Evolutionary conservation across 1,140 invertebrate species (phyloP), one percentile per base, ranked within the genome.

Genomic region (Heliconius congener): DNA sequence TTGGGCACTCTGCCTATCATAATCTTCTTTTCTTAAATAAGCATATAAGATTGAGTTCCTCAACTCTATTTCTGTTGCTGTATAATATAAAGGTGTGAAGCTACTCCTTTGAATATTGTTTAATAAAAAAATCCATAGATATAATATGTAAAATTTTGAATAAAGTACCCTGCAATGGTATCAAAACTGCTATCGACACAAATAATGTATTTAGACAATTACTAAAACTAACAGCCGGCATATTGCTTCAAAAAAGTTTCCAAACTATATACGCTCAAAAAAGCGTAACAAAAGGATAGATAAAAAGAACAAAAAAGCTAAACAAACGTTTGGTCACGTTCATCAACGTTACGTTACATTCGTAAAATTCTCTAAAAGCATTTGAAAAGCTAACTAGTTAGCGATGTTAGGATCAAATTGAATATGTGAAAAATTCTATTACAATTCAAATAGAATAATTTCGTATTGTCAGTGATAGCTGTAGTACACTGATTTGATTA

Each of bases 251-350:
- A 23, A 57, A 57, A 23, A 18, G 18, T 23, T 19, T 0, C 50
- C 13, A 52, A 52, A 52, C 55, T 57, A n/a, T n/a, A 57, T 57
- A n/a, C 19, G n/a, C n/a, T 57, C 55, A n/a, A 57, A 57, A 9
- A 11, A 57, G n/a, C 42, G 42, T 46, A 46, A 57, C n/a, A 66
- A 66, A 30, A 16, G 27, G 13, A 9, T n/a, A 19, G 27, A 16
- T n/a, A 66, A 66, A 66, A 16, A 66, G 4, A 11, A 27, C 23
- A 30, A 66, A 66, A 66, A 66, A 66, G 3, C 23, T 13, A 27
- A 55, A 77, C 76, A 77, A 77, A 77, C 76, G 76, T 77, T 77
- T 72, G 76, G 76, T 77, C 76, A 77, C 76, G 70, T 77, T 71
- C 76, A 66, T 77, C 76, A 77, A 66, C 76, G 71, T 76, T 66